phyloP scores from a whole-genome alignment of 2,113 vertebrate genomes.

The Rhynchopsitta pachyrhyncha region DNA sequence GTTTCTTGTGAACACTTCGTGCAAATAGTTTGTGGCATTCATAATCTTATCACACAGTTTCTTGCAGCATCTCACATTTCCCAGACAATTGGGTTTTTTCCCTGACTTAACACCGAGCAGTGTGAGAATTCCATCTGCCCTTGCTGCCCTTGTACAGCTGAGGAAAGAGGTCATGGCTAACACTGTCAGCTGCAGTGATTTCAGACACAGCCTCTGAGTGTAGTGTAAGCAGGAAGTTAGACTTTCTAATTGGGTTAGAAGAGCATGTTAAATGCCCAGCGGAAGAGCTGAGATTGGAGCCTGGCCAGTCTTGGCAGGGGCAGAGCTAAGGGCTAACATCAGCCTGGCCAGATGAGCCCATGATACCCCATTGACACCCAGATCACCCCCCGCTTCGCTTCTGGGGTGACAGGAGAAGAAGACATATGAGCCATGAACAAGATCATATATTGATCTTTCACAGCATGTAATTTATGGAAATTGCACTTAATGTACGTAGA shows the following conservation, averaged over 20 bases:
- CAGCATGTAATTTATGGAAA: conserved; percentile 28
- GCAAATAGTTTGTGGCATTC: not conserved
- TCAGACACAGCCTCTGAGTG: not conserved
- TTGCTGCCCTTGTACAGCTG: not conserved
- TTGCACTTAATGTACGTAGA: conserved; percentile 32
- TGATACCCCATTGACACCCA: not conserved
- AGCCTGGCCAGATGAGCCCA: not conserved
- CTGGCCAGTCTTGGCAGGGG: not conserved
- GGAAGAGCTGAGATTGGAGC: not conserved
- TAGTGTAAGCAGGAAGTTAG: not conserved
- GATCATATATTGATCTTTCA: not conserved
- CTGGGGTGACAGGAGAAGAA: not conserved
- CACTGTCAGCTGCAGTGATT: not conserved
- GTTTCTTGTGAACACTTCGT: not conserved
- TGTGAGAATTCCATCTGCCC: not conserved
- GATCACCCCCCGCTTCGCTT: not conserved
- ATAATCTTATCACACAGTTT: not conserved
- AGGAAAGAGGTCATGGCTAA: not conserved
- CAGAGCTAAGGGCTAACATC: not conserved
- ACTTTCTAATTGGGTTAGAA: not conserved
- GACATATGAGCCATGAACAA: not conserved
- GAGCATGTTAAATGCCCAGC: not conserved
- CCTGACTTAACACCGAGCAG: not conserved
- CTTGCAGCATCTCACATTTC: not conserved
- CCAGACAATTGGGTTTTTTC: not conserved